Base-by-base conservation (phyloP, 2,888 invertebrate species). In the Eledona agricola region DNA sequence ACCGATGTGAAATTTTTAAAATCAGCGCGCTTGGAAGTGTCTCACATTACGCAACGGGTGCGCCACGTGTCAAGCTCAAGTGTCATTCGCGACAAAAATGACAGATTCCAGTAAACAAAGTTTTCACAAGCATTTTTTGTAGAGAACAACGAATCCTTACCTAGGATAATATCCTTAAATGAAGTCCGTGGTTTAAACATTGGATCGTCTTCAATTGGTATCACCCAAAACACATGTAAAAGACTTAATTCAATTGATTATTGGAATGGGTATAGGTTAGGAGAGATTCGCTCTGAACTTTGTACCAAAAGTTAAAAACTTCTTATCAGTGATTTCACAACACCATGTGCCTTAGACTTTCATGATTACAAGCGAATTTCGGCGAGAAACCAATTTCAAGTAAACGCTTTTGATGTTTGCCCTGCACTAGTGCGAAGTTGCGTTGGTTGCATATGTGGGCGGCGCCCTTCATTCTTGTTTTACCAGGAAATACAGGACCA, bases 151-250 rank as follows among this genome's bases (percentile, higher is more conserved):
- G 34, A 55, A 31, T 60, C 60, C 69, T 69, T 67, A 71, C 72
- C 68, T 67, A 63, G 60, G 62, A 65, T 60, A 61, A 70, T 67
- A 65, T 67, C 69, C 65, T 68, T 71, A 67, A 71, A 57, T 62
- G 65, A 61, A 60, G 65, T 62, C 51, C 67, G 65, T 64, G 64
- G 60, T 58, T 65, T 71, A 64, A 67, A 72, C 73, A 73, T 73
- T 43, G 55, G 45, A 37, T 29, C 34, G 51, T 51, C 29, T 45
- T 29, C 12, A 29, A 29, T 51, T 19, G n/a, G 42, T 31, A 28
- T 34, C 26, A 5, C 13, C 15, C 10, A 12, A 22, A 37, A 15
- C 22, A 20, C 37, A 45, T 45, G 31, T 45, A 45, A 20, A 51
- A 23, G 29, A 4, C n/a, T 11, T 9, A 34, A 26, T 34, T 20